These are phyloP conservation scores for Cecropterus lyciades DNA, from an alignment of 1,140 invertebrate genomes.

Conservation along the genomic window DNA sequence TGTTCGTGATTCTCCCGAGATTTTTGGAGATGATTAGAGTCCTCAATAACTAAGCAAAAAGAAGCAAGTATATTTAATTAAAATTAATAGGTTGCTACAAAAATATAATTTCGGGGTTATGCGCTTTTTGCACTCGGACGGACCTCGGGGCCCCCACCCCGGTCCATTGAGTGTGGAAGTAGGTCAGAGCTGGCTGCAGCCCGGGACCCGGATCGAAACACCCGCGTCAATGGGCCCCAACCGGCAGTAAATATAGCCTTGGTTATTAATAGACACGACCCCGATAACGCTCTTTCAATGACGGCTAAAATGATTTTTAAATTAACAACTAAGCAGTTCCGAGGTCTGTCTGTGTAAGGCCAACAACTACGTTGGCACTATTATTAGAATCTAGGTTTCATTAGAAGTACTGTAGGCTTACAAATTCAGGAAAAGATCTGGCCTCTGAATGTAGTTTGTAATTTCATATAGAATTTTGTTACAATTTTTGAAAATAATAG, in stretches of 20 bases:
- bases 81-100: neutral
- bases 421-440: too few species aligned
- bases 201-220: slow-evolving; percentile 63
- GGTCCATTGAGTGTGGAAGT: slow-evolving; percentile 74
- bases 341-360: slow-evolving; percentile 2
- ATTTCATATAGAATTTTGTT: too few species aligned
- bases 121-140: neutral
- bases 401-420: too few species aligned
- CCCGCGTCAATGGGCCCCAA: slow-evolving; percentile 66
- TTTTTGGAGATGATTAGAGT: too few species aligned
- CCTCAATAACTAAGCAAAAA: too few species aligned
- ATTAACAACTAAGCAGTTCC: slow-evolving; percentile 36
- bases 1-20: too few species aligned
- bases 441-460: too few species aligned
- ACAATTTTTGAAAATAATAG: too few species aligned
- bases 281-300: neutral
- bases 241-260: slow-evolving; percentile 39
- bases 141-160: slow-evolving; percentile 38
- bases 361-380: too few species aligned
- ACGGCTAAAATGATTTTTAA: slow-evolving; percentile 21
- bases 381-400: too few species aligned
- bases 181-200: slow-evolving; percentile 66
- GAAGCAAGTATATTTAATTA: too few species aligned
- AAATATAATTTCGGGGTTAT: neutral
- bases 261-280: slow-evolving; percentile 52